Percentiles rank a stretch among this genome's conserved stretches.
phyloP scores from a whole-genome alignment of 2,888 invertebrate species.

The Hemithea aestivaria region DNA sequence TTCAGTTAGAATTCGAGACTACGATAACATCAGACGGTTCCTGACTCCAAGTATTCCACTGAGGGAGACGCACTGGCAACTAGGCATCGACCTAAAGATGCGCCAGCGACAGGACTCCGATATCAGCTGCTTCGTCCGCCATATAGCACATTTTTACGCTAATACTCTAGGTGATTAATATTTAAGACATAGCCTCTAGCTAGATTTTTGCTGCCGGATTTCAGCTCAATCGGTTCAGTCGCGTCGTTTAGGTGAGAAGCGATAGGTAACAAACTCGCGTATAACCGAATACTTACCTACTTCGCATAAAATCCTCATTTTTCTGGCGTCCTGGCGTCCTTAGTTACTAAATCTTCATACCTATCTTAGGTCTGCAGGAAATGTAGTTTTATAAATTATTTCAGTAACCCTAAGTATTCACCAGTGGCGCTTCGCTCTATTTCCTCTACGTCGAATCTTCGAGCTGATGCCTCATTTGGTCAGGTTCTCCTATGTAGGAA shows the following conservation, averaged over 20 bases:
- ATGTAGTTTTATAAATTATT: conserved; percentile 1
- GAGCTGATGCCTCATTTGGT: conserved; percentile 56
- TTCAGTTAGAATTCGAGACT: conserved; percentile 57
- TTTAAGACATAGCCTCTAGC: no score
- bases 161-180: conserved; percentile 44
- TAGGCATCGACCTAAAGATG: conserved; percentile 52
- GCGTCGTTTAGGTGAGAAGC: no score
- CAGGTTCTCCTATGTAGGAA: conserved; percentile 51
- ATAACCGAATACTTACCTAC: no score
- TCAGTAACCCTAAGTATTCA: conserved; percentile 60
- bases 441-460: conserved; percentile 52
- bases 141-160: conserved; percentile 50
- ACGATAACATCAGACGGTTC: conserved; percentile 58
- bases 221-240: no score
- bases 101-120: conserved; percentile 59
- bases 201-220: no score
- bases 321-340: no score
- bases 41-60: conserved; percentile 59
- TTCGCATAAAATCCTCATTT: no score
- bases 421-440: conserved; percentile 54
- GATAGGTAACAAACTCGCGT: no score
- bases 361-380: no score
- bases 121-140: conserved; percentile 57
- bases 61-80: conserved; percentile 52
- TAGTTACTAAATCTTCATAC: no score